Evolutionary conservation across 1,140 invertebrate species (phyloP).

Genomic region (Aphaenogaster ashmeadi): DNA sequence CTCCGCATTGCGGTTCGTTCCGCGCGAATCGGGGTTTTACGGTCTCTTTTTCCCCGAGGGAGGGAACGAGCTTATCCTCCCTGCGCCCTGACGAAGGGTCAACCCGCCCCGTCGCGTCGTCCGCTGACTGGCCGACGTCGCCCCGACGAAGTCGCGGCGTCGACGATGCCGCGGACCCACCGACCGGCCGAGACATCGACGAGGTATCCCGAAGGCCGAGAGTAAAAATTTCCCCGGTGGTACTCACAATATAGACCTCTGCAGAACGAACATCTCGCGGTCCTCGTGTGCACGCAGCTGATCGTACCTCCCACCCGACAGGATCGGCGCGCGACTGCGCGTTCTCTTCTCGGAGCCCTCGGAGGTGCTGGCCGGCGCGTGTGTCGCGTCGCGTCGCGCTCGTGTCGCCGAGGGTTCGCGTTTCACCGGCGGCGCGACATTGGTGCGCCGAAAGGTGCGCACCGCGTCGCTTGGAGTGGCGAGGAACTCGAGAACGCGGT

Average conservation of each 20-base stretch:
- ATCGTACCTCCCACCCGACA: slow-evolving; percentile 81
- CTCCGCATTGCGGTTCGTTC: slow-evolving; percentile 77
- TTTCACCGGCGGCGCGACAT: background rate
- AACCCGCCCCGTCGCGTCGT: background rate
- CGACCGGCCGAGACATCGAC: background rate
- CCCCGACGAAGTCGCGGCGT: background rate
- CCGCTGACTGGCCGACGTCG: background rate
- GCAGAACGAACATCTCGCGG: slow-evolving; percentile 84
- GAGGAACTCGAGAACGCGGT: no score
- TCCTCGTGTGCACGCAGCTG: slow-evolving; percentile 82
- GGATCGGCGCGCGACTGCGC: slow-evolving; percentile 83
- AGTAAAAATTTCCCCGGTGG: slow-evolving; percentile 38
- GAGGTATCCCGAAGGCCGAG: no score
- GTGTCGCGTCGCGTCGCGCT: background rate
- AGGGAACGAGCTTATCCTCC: background rate
- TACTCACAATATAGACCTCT: slow-evolving; percentile 85
- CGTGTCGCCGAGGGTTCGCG: background rate
- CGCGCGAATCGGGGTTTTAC: slow-evolving; percentile 73
- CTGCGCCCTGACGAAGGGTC: background rate
- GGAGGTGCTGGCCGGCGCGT: background rate
- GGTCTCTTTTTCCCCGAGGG: slow-evolving; percentile 30
- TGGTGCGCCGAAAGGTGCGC: background rate
- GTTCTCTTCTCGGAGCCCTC: slow-evolving; percentile 44
- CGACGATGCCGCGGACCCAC: background rate
- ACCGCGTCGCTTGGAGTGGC: no score